Evolutionary conservation across 2,797 vertebrate species (phyloP).

Genomic region (Oophaga sylvatica): DNA sequence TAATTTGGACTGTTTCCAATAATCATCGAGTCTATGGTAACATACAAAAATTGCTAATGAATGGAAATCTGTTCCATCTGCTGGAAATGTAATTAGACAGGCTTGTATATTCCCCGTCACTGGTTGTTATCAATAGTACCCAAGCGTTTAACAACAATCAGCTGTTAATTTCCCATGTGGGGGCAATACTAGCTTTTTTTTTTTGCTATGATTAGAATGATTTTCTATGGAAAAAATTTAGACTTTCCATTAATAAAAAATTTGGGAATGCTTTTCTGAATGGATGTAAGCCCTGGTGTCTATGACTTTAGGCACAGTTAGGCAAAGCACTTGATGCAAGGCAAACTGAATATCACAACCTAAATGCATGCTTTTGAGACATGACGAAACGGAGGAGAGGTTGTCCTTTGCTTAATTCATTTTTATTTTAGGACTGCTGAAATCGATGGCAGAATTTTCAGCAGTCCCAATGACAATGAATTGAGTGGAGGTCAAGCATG

Average conservation of each 20-base stretch:
- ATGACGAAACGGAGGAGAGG: no score
- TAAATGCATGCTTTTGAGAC: background rate
- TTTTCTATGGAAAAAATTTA: no score
- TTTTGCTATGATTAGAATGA: background rate
- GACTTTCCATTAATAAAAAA: no score
- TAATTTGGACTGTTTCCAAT: background rate
- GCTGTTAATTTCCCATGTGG: background rate
- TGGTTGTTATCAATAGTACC: background rate
- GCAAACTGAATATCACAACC: background rate
- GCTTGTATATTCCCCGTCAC: background rate
- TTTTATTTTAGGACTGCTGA: no score
- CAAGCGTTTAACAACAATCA: background rate
- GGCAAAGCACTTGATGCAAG: background rate
- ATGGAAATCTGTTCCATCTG: slow-evolving; percentile 2
- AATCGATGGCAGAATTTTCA: no score
- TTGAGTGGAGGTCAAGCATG: no score
- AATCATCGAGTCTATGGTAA: background rate
- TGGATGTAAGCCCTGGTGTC: background rate
- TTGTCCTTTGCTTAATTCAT: no score
- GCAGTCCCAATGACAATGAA: no score
- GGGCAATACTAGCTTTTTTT: background rate
- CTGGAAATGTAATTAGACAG: background rate
- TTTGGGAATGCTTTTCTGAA: background rate
- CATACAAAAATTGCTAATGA: background rate
- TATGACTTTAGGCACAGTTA: background rate